Evolutionary conservation across 1,140 invertebrate species (phyloP).

Genomic region (Delia radicum): DNA sequence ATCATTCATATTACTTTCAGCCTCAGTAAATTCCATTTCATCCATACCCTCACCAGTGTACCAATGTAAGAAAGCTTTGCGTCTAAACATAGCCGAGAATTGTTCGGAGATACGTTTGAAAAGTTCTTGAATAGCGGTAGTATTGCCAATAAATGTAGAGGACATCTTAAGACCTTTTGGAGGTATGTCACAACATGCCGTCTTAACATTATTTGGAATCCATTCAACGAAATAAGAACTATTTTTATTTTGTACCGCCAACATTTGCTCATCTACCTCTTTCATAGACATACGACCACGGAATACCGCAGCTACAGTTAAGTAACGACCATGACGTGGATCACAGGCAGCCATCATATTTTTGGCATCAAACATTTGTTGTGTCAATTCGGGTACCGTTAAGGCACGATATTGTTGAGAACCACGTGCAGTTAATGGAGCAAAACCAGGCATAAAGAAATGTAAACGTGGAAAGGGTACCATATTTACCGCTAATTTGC

Average conservation of each 20-base stretch:
- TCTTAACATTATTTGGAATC: constrained; percentile 71
- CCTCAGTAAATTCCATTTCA: constrained; percentile 80
- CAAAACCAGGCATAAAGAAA: constrained; percentile 96
- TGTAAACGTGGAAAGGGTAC: constrained; percentile 88
- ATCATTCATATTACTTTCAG: constrained; percentile 78
- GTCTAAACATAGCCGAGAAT: constrained; percentile 80
- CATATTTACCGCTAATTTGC: constrained; percentile 90
- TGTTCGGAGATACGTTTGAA: constrained; percentile 72
- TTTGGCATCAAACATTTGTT: constrained; percentile 80
- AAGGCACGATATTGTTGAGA: constrained; percentile 77
- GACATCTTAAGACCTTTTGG: constrained; percentile 70
- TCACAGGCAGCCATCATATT: constrained; percentile 88
- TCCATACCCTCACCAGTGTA: constrained; percentile 88
- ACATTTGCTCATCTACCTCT: constrained; percentile 79
- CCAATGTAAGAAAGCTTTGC: constrained; percentile 81
- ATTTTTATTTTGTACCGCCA: constrained; percentile 71
- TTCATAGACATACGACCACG: constrained; percentile 86
- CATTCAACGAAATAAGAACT: constrained; percentile 75
- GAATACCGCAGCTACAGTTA: constrained; percentile 90
- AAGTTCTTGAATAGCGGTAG: constrained; percentile 66
- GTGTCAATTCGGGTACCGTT: constrained; percentile 80
- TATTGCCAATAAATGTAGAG: constrained; percentile 69
- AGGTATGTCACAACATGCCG: constrained; percentile 66
- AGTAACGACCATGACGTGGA: constrained; percentile 74
- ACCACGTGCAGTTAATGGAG: constrained; percentile 83